Evolutionary conservation across 2,888 invertebrate species (phyloP).

Genomic region (Drosophila formosana): DNA sequence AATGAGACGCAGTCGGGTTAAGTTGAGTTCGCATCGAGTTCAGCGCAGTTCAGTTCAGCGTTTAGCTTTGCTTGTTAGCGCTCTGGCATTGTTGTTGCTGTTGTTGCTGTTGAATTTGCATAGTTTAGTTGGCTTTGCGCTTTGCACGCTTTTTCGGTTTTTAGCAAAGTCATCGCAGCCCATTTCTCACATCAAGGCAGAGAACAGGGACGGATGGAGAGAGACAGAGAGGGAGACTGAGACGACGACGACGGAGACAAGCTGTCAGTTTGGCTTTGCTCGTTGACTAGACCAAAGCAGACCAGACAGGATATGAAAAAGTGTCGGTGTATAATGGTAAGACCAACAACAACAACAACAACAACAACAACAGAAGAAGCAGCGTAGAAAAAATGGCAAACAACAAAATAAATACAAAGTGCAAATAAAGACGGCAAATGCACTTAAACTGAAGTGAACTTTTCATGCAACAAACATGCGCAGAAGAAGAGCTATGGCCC

Average conservation of each 20-base stretch:
- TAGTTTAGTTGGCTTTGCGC: slow-evolving; percentile 59
- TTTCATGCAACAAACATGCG: slow-evolving; percentile 38
- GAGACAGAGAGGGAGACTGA: not conserved
- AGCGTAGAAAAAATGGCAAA: slow-evolving; percentile 32
- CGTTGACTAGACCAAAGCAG: slow-evolving; percentile 60
- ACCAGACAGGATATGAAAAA: slow-evolving; percentile 80
- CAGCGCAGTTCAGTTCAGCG: slow-evolving; percentile 6
- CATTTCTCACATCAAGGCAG: slow-evolving; percentile 65
- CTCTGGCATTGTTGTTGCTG: slow-evolving; percentile 58
- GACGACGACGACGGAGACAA: slow-evolving; percentile 44
- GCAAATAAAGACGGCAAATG: slow-evolving; percentile 77
- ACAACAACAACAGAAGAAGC: slow-evolving; percentile 37
- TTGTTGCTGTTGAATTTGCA: slow-evolving; percentile 52
- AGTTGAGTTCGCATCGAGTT: slow-evolving; percentile 8
- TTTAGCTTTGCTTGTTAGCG: slow-evolving; percentile 49
- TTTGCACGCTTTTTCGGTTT: slow-evolving; percentile 74
- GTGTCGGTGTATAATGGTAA: slow-evolving; percentile 77
- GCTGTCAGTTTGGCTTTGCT: slow-evolving; percentile 66
- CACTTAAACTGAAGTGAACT: slow-evolving; percentile 81
- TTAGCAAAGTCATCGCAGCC: slow-evolving; percentile 75
- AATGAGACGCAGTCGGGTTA: slow-evolving; percentile 8
- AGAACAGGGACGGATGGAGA: not conserved
- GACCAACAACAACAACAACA: slow-evolving; percentile 55
- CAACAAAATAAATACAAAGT: slow-evolving; percentile 66
- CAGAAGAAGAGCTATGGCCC: slow-evolving; percentile 8